These are phyloP conservation scores for Geodia barretti DNA, from an alignment of 37 sponge, comb jelly and placozoan species.

Conservation along the genomic window DNA sequence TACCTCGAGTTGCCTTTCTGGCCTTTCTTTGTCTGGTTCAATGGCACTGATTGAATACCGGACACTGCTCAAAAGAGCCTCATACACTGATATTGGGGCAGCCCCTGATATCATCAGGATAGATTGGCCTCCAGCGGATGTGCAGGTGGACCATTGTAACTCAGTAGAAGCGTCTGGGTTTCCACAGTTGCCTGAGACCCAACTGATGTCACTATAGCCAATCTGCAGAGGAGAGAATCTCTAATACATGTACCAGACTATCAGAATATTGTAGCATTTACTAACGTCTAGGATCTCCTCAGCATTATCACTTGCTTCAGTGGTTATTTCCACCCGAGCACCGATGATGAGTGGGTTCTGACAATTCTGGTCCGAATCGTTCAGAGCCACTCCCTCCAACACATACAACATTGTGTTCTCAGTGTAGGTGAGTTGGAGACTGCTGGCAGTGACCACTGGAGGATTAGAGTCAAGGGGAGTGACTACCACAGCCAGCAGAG, in stretches of 20 bases:
- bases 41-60: constrained; percentile 8
- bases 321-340: constrained; percentile 7
- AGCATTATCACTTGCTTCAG: background rate
- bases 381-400: background rate
- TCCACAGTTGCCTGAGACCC: background rate
- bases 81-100: constrained; percentile 1
- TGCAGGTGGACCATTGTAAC: constrained; percentile 16
- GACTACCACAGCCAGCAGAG: constrained; percentile 7
- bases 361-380: constrained; percentile 13
- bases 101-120: constrained; percentile 6
- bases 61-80: constrained; percentile 10
- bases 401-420: constrained; percentile 3
- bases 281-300: background rate
- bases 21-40: constrained; percentile 28
- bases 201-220: background rate
- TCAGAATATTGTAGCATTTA: too few relatives aligned
- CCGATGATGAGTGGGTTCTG: background rate
- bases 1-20: constrained; percentile 11
- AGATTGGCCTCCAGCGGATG: background rate
- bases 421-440: background rate
- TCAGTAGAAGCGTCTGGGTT: background rate
- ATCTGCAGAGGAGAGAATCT: background rate
- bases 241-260: too few relatives aligned
- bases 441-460: constrained; percentile 4
- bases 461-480: constrained; percentile 12